These are phyloP conservation scores for Ganaspis sp. DNA, from an alignment of 1,140 invertebrate genomes.

Conservation along the genomic window DNA sequence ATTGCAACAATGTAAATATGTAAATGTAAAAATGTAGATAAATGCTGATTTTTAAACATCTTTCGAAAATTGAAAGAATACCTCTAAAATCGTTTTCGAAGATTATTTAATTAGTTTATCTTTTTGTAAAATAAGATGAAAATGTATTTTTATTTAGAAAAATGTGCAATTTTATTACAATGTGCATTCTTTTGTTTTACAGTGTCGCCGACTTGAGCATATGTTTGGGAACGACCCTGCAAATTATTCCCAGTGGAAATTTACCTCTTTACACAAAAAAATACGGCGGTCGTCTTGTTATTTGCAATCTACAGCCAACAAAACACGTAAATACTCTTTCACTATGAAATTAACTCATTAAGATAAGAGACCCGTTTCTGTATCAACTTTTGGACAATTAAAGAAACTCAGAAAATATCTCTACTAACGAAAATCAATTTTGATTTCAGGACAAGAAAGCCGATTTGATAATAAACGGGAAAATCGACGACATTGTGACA, in stretches of 20 bases:
- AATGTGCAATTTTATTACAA: slow-evolving; percentile 33
- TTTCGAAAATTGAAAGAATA: no score
- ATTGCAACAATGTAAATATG: no score
- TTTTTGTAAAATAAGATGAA: no score
- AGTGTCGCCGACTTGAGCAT: slow-evolving; percentile 94
- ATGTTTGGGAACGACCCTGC: slow-evolving; percentile 95
- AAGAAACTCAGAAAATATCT: slow-evolving; percentile 33
- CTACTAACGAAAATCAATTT: slow-evolving; percentile 41
- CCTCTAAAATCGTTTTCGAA: no score
- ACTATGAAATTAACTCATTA: background rate
- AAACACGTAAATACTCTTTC: slow-evolving; percentile 87
- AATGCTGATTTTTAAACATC: no score
- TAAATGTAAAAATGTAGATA: no score
- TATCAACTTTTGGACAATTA: background rate
- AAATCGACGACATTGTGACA: slow-evolving; percentile 91
- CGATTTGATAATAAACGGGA: slow-evolving; percentile 91
- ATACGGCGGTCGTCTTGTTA: slow-evolving; percentile 92
- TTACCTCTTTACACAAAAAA: slow-evolving; percentile 93
- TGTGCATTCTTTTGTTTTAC: slow-evolving; percentile 61
- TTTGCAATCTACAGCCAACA: slow-evolving; percentile 97
- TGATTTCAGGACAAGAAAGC: slow-evolving; percentile 89
- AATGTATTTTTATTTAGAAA: slow-evolving; percentile 36
- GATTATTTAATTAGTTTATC: no score
- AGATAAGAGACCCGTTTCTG: background rate
- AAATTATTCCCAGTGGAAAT: slow-evolving; percentile 98